Conservation (phyloP, 2,113 vertebrate genomes). For the Triplophysa rosa region DNA sequence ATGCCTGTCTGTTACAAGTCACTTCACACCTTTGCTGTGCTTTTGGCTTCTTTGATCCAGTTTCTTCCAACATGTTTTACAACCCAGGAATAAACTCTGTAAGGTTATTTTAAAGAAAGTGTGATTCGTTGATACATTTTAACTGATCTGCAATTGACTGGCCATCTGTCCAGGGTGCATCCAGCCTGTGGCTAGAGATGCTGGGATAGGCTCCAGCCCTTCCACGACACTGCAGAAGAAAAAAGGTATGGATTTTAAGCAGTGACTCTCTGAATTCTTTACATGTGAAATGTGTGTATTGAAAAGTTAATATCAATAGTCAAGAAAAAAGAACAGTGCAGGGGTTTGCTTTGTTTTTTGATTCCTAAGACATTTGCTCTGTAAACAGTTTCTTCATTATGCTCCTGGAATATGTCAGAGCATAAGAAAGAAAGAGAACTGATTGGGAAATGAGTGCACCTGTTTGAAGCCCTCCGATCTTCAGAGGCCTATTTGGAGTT, state of each 20-base stretch:
- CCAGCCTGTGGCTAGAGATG: no score
- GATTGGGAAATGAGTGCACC: slow-evolving; percentile 62
- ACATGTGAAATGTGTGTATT: not conserved
- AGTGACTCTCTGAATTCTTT: not conserved
- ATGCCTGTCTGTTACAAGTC: not conserved
- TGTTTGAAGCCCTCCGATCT: slow-evolving; percentile 66
- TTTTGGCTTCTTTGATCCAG: not conserved
- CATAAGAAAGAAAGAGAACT: slow-evolving; percentile 56
- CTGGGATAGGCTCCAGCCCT: no score
- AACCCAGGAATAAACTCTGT: not conserved
- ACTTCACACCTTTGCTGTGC: not conserved
- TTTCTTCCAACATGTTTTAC: not conserved
- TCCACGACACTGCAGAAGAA: no score
- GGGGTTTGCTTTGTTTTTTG: not conserved
- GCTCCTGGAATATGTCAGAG: not conserved
- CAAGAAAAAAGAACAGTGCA: not conserved
- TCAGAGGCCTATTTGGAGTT: slow-evolving; percentile 71
- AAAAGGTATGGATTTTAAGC: not conserved
- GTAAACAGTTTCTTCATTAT: not conserved
- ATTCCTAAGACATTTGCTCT: not conserved
- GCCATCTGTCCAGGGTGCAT: no score
- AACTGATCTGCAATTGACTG: no score
- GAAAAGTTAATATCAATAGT: not conserved
- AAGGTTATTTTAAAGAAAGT: not conserved
- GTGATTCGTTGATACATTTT: not conserved